phyloP scores from a whole-genome alignment of 2,113 vertebrate species.

The Archocentrus centrarchus region DNA sequence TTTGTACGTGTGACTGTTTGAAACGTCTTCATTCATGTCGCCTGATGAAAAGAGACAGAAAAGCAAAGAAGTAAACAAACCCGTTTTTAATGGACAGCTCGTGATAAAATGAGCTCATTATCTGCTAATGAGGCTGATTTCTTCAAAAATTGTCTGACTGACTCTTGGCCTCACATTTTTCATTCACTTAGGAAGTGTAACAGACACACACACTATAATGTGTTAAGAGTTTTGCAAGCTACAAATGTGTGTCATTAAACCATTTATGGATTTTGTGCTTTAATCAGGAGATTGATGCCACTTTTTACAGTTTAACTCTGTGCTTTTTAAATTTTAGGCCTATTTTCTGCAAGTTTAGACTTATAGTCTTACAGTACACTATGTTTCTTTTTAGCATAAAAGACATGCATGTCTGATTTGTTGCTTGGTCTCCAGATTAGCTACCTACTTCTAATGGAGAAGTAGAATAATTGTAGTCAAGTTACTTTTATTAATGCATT shows the following conservation, averaged over 20 bases:
- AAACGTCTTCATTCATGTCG: conserved; percentile 10
- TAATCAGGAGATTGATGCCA: background rate
- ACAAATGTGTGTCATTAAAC: conserved; percentile 1
- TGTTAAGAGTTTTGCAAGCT: background rate
- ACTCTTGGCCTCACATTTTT: background rate
- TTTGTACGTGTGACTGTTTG: background rate
- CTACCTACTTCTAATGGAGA: background rate
- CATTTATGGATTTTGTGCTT: background rate
- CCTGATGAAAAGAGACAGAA: conserved; percentile 9
- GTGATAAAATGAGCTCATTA: conserved; percentile 15
- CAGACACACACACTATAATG: background rate
- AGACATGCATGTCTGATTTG: background rate
- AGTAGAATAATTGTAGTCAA: background rate
- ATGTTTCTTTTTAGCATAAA: background rate
- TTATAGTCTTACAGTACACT: background rate
- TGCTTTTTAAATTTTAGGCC: background rate
- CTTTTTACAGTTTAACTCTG: background rate
- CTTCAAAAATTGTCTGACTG: conserved; percentile 15
- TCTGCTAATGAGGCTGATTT: conserved; percentile 6
- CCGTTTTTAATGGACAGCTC: background rate
- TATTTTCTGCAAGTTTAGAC: background rate
- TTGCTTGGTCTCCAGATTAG: background rate
- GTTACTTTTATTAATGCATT: background rate
- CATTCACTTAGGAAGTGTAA: conserved; percentile 1
- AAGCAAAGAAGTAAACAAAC: conserved; percentile 14